Conservation (phyloP, 2,888 invertebrate genomes). For the Catocala sponsa region DNA sequence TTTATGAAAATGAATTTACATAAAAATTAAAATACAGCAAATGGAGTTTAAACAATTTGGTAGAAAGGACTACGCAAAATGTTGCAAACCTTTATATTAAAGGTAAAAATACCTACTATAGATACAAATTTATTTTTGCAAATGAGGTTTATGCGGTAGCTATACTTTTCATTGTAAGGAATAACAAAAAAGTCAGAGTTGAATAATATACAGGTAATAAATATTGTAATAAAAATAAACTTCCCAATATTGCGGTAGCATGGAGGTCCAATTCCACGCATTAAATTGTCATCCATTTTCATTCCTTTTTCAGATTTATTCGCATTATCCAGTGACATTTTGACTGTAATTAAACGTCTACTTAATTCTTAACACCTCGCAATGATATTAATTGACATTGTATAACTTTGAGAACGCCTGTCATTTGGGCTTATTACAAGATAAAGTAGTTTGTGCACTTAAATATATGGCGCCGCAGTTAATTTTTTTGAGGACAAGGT, state of each 20-base stretch:
- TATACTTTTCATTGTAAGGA: no score
- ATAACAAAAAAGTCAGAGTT: no score
- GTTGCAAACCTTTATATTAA: no score
- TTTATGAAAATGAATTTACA: no score
- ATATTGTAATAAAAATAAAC: no score
- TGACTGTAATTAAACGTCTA: slow-evolving; percentile 28
- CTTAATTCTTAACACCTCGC: slow-evolving; percentile 42
- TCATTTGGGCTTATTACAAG: slow-evolving; percentile 18
- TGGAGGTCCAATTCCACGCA: slow-evolving; percentile 17
- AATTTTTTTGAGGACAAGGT: neutral
- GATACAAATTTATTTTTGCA: no score
- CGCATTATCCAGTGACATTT: slow-evolving; percentile 35
- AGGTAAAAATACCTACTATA: no score
- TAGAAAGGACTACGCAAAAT: no score
- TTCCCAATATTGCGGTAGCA: neutral
- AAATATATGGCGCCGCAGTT: neutral
- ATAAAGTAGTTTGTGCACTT: slow-evolving; percentile 21
- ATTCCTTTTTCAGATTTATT: slow-evolving; percentile 20
- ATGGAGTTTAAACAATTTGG: no score
- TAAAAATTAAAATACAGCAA: no score
- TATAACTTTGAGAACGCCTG: slow-evolving; percentile 33
- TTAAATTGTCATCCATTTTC: slow-evolving; percentile 15
- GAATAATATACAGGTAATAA: no score
- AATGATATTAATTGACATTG: slow-evolving; percentile 38
- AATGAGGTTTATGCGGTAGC: no score